A percentile compares a stretch with the other conserved stretches of the same genome.
Evolutionary conservation across 1,140 invertebrate genomes (phyloP).

Genomic region (Chionoecetes opilio): DNA sequence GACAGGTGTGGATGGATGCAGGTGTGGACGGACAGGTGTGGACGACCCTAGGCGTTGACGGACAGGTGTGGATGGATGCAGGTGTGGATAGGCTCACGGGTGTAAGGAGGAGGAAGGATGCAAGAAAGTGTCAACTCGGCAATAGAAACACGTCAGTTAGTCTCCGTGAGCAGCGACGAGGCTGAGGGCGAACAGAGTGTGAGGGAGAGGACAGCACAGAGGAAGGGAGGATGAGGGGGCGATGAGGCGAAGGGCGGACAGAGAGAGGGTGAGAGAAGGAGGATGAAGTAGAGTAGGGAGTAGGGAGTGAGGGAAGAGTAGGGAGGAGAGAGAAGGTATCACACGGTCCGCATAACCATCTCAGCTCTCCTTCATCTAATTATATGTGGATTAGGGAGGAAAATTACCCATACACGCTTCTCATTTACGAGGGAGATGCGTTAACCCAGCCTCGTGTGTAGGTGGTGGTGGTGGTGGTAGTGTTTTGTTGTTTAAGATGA

Average conservation of each 20-base stretch:
- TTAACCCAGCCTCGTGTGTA: neutral
- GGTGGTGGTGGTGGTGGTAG: neutral
- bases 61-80: too few species aligned
- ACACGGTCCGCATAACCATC: neutral
- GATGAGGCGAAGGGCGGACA: neutral
- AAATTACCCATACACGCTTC: constrained; percentile 1
- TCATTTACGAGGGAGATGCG: neutral
- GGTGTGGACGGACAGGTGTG: too few species aligned
- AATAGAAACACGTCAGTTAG: too few species aligned
- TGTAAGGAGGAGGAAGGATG: too few species aligned
- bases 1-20: too few species aligned
- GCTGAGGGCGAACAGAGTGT: too few species aligned
- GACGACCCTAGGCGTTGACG: too few species aligned
- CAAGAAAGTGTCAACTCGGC: too few species aligned
- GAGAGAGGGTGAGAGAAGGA: neutral
- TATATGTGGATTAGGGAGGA: constrained; percentile 19
- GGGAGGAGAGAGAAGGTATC: neutral
- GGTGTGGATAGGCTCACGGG: too few species aligned
- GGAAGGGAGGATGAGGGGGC: neutral
- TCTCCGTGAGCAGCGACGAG: too few species aligned
- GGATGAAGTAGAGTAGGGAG: neutral
- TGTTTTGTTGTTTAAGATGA: too few species aligned
- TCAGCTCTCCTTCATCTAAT: neutral
- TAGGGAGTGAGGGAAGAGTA: neutral
- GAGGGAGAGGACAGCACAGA: neutral